phyloP scores from a whole-genome alignment of 2,797 vertebrate genomes.

The Scomberomorus guttatus region DNA sequence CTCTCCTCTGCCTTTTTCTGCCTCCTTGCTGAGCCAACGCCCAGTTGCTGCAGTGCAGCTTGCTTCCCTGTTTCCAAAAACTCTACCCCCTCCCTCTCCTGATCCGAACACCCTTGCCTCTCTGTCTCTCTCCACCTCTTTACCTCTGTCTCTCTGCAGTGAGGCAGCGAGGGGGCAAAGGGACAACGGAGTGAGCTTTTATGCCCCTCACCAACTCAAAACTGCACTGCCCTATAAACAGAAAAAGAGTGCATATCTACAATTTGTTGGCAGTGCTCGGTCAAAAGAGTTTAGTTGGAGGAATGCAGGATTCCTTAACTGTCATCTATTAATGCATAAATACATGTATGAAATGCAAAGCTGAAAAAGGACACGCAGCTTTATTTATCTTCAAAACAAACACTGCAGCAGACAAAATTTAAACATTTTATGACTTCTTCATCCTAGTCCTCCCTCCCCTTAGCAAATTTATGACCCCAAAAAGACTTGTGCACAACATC shows the following conservation, averaged over 20 bases:
- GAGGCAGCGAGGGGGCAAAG: slow-evolving; percentile 44
- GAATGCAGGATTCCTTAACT: neutral
- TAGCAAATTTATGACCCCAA: neutral
- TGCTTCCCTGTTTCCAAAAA: slow-evolving; percentile 52
- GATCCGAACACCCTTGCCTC: slow-evolving; percentile 37
- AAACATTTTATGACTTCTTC: slow-evolving; percentile 2
- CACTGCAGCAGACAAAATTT: slow-evolving; percentile 29
- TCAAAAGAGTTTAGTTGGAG: slow-evolving; percentile 4
- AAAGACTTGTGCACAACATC: slow-evolving; percentile 31
- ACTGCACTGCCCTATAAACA: slow-evolving; percentile 36
- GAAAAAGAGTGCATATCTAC: neutral
- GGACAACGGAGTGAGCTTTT: slow-evolving; percentile 31
- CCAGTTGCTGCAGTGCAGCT: slow-evolving; percentile 86
- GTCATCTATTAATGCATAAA: neutral
- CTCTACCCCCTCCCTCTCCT: slow-evolving; percentile 60
- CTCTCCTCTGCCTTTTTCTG: slow-evolving; percentile 43
- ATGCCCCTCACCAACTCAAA: slow-evolving; percentile 12
- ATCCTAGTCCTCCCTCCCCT: neutral
- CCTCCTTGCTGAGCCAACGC: slow-evolving; percentile 77
- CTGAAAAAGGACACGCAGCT: neutral
- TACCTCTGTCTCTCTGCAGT: slow-evolving; percentile 67
- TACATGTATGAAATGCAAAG: neutral
- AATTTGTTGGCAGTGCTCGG: neutral
- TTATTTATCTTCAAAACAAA: neutral
- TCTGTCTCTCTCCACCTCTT: slow-evolving; percentile 26